These are phyloP conservation scores for Ia io DNA, from an alignment of 2,113 vertebrate species.

Conservation along the genomic window DNA sequence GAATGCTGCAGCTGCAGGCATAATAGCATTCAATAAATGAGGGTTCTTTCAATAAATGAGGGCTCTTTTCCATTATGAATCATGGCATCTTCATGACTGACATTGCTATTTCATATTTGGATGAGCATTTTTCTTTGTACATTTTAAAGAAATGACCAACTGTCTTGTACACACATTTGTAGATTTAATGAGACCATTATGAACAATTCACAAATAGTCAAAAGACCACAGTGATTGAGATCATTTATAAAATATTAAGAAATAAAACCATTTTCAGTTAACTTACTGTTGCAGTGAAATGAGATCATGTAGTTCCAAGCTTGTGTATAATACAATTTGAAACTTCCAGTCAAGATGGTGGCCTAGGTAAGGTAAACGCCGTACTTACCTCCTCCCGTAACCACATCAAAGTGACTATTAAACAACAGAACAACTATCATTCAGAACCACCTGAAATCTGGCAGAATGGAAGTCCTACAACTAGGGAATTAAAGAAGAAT, in stretches of 20 bases:
- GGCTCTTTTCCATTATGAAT: not conserved
- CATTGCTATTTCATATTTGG: not conserved
- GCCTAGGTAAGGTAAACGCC: not conserved
- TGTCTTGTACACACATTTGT: not conserved
- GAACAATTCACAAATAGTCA: not conserved
- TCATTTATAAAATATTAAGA: slow-evolving; percentile 14
- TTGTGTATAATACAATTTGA: not conserved
- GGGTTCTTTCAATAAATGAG: not conserved
- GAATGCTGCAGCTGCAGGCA: slow-evolving; percentile 40
- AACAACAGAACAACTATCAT: not conserved
- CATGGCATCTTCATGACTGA: not conserved
- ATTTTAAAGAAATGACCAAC: slow-evolving; percentile 30
- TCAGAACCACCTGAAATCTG: not conserved
- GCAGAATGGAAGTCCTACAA: not conserved
- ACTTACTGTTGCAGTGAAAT: slow-evolving; percentile 1
- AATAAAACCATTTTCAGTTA: not conserved
- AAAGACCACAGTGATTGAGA: not conserved
- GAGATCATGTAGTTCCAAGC: not conserved
- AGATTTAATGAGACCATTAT: not conserved
- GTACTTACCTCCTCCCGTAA: not conserved
- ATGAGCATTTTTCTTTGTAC: not conserved
- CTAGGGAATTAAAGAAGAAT: not conserved
- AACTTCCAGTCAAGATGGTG: not conserved
- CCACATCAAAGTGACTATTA: not conserved
- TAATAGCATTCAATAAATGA: not conserved